phyloP scores from a whole-genome alignment of 1,140 invertebrate genomes.

The Cydia fagiglandana region DNA sequence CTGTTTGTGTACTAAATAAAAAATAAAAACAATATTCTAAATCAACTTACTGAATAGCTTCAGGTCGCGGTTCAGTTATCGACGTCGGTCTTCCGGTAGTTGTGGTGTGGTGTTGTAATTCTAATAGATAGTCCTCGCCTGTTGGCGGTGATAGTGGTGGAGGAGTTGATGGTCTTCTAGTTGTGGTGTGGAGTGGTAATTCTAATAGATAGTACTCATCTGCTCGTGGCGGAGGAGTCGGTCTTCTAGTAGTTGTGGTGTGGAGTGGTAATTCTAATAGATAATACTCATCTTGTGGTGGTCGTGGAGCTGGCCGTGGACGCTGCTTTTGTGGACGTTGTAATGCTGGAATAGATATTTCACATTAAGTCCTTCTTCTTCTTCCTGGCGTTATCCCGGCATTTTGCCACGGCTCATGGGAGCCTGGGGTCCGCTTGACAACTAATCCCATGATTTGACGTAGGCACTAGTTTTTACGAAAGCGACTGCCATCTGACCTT shows the following conservation, averaged over 20 bases:
- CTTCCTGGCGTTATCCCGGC: no score
- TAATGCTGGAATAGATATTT: conserved; percentile 1
- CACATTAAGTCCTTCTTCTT: no score
- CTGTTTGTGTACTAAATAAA: no score
- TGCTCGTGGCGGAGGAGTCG: neutral
- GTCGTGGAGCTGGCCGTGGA: neutral
- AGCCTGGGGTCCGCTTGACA: no score
- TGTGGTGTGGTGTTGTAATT: neutral
- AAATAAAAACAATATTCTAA: neutral
- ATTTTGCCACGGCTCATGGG: no score
- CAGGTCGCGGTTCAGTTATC: neutral
- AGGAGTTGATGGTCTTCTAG: conserved; percentile 13
- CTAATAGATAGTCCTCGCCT: neutral
- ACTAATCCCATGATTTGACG: no score
- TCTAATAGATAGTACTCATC: conserved; percentile 17
- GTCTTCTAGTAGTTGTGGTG: conserved; percentile 9
- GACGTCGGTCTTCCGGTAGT: neutral
- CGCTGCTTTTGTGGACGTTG: conserved; percentile 16
- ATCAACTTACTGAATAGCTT: neutral
- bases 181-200: neutral
- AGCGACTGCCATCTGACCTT: no score
- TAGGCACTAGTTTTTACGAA: no score
- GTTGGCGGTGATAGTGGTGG: neutral
- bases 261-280: neutral
- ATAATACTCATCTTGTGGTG: conserved; percentile 5